A percentile compares a stretch with the other conserved stretches of the same genome.
Conservation (phyloP, 2,797 vertebrate genomes). For the Danio tinwini region DNA sequence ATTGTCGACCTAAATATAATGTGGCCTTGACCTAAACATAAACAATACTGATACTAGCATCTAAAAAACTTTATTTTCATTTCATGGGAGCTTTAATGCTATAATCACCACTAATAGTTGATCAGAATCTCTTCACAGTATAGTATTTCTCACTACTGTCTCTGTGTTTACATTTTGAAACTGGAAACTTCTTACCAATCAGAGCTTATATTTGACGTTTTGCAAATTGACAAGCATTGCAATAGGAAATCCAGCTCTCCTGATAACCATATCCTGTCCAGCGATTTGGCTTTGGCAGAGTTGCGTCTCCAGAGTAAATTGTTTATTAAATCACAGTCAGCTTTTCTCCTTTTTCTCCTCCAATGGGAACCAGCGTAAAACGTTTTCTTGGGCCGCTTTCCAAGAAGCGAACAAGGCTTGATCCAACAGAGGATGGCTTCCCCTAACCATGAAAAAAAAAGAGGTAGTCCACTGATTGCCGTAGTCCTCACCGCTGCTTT, state of each 20-base stretch:
- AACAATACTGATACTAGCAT: no score
- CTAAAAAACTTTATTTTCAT: no score
- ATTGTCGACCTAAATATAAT: no score
- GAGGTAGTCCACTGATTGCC: constrained; percentile 85
- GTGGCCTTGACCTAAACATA: no score
- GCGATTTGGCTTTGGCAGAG: constrained; percentile 34
- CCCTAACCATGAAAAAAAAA: constrained; percentile 74
- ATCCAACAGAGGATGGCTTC: constrained; percentile 76
- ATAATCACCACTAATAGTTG: no score
- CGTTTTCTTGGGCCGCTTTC: constrained; percentile 85
- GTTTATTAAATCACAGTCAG: constrained; percentile 56
- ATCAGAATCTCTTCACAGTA: no score
- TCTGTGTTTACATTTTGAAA: constrained; percentile 4
- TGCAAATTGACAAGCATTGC: constrained; percentile 36
- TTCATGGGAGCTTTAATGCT: no score
- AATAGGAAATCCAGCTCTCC: constrained; percentile 37
- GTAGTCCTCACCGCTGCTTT: constrained; percentile 95
- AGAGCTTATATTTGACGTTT: constrained; percentile 11
- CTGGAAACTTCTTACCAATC: constrained; percentile 3
- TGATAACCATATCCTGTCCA: constrained; percentile 49
- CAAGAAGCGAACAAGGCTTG: constrained; percentile 82
- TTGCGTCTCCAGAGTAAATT: constrained; percentile 42
- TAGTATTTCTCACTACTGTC: no score
- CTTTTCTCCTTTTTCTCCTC: constrained; percentile 49
- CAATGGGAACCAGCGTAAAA: constrained; percentile 44